A percentile compares a stretch with the other conserved stretches of the same genome.
These are phyloP conservation scores for Lophius piscatorius DNA, from an alignment of 2,113 vertebrate species.

Conservation along the genomic window DNA sequence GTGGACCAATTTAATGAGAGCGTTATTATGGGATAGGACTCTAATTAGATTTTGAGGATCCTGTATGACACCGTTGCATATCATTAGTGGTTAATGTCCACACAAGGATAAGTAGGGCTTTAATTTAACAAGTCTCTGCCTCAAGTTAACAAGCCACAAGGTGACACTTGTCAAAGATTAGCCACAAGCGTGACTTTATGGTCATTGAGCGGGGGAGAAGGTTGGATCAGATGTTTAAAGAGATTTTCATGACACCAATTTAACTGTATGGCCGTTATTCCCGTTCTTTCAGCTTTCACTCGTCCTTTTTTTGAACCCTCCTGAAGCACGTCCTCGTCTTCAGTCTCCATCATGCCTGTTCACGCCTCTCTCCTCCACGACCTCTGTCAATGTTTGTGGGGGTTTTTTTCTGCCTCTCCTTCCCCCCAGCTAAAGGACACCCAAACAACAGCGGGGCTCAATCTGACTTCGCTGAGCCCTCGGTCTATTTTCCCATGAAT, in stretches of 20 bases:
- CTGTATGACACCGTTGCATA: background rate
- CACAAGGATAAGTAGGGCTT: too few relatives aligned
- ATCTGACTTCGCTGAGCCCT: slow-evolving; percentile 46
- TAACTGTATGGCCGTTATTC: too few relatives aligned
- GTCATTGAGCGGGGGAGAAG: background rate
- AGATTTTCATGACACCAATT: too few relatives aligned
- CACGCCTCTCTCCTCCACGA: slow-evolving; percentile 29
- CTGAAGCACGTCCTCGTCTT: slow-evolving; percentile 15
- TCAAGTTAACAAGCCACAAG: background rate
- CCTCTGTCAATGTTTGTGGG: slow-evolving; percentile 43
- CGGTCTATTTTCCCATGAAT: slow-evolving; percentile 46
- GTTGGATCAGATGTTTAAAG: background rate
- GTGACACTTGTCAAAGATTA: background rate
- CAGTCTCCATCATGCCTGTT: slow-evolving; percentile 37
- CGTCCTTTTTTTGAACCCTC: background rate
- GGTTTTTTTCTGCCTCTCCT: slow-evolving; percentile 66
- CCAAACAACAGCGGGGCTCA: slow-evolving; percentile 51
- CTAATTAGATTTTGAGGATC: background rate
- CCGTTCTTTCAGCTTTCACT: background rate
- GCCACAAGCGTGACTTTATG: background rate
- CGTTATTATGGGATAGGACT: background rate
- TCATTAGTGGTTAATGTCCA: too few relatives aligned
- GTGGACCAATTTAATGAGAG: background rate
- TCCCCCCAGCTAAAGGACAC: slow-evolving; percentile 66
- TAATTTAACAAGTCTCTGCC: too few relatives aligned